Evolutionary conservation across 2,888 invertebrate genomes (phyloP).

Genomic region (Pammene aurita): DNA sequence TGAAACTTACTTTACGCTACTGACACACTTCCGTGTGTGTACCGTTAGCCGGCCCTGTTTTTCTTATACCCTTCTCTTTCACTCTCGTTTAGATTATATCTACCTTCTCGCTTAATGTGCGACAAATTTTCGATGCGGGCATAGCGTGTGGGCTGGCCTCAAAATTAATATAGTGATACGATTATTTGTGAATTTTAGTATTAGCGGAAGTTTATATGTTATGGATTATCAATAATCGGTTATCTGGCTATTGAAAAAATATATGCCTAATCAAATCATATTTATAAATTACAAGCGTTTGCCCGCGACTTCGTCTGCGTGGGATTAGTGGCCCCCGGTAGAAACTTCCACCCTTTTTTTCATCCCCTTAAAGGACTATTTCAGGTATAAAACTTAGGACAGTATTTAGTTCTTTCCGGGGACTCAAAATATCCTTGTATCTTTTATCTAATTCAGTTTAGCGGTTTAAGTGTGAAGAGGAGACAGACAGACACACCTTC

Average conservation of each 20-base stretch:
- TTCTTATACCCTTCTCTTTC: slow-evolving; percentile 72
- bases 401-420: no score
- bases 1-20: slow-evolving; percentile 72
- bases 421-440: no score
- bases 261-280: neutral
- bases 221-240: neutral
- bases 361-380: no score
- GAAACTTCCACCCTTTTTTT: no score
- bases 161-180: slow-evolving; percentile 80
- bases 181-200: slow-evolving; percentile 50
- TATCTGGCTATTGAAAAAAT: neutral
- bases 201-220: neutral
- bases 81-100: slow-evolving; percentile 69
- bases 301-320: no score
- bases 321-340: no score
- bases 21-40: slow-evolving; percentile 81
- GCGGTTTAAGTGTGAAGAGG: no score
- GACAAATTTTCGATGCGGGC: slow-evolving; percentile 82
- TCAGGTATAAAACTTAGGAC: no score
- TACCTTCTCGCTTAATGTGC: slow-evolving; percentile 69
- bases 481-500: no score
- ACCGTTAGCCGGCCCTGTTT: slow-evolving; percentile 82
- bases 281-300: no score
- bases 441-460: no score
- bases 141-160: slow-evolving; percentile 78